phyloP scores from a whole-genome alignment of 2,113 vertebrate genomes.

The Laticauda colubrina region DNA sequence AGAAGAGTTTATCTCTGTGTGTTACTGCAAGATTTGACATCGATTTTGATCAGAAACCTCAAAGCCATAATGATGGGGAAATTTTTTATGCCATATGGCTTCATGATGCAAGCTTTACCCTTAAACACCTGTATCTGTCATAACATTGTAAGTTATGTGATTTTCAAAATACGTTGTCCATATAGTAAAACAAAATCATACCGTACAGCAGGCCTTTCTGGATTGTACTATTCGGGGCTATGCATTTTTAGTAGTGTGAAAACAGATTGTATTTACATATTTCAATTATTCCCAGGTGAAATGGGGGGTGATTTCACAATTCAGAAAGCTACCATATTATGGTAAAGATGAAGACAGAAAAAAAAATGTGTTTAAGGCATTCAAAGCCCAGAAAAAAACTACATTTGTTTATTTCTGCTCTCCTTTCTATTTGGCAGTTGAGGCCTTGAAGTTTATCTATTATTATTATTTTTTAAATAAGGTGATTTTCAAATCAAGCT shows the following conservation, averaged over 20 bases:
- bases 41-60: neutral
- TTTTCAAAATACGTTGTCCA: too few species aligned
- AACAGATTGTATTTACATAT: neutral
- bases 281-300: neutral
- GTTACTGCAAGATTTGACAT: slow-evolving; percentile 10
- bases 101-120: too few species aligned
- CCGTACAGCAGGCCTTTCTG: neutral
- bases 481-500: neutral
- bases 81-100: neutral
- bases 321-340: neutral
- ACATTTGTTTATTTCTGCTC: neutral
- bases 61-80: neutral
- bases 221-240: neutral
- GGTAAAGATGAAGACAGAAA: neutral
- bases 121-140: too few species aligned
- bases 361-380: neutral
- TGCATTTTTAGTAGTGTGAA: too few species aligned
- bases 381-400: neutral
- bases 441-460: neutral
- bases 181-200: too few species aligned
- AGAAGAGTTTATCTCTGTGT: neutral
- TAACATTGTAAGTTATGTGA: too few species aligned
- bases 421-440: neutral
- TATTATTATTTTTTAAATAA: neutral
- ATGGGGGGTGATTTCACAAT: neutral